Evolutionary conservation across 2,888 invertebrate genomes (phyloP).

Genomic region (Philopedon plagiatum): DNA sequence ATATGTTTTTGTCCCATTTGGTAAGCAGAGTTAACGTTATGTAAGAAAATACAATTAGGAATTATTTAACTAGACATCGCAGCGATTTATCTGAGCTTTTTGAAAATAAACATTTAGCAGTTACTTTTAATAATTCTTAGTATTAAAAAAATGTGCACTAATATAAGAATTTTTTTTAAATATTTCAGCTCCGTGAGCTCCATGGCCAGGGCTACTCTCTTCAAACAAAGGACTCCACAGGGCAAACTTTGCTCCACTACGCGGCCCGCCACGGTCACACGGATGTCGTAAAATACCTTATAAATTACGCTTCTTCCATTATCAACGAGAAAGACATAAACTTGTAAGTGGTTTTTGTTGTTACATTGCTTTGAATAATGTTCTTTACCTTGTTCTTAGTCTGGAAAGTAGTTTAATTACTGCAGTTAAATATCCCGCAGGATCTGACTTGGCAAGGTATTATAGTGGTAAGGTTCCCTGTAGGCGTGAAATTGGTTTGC

Average conservation of each 20-base stretch:
- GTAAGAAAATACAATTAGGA: too few relatives aligned
- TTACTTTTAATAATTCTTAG: too few relatives aligned
- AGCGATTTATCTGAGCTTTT: too few relatives aligned
- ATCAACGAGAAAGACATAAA: constrained; percentile 91
- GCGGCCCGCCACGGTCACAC: constrained; percentile 91
- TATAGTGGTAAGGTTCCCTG: not conserved
- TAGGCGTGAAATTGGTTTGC: too few relatives aligned
- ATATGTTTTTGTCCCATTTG: too few relatives aligned
- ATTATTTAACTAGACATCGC: too few relatives aligned
- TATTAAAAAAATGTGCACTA: too few relatives aligned
- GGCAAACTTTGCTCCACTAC: constrained; percentile 92
- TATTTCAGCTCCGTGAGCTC: constrained; percentile 82
- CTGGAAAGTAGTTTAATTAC: not conserved
- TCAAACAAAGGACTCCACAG: constrained; percentile 84
- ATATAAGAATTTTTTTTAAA: too few relatives aligned
- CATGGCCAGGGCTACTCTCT: constrained; percentile 88
- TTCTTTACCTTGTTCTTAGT: not conserved
- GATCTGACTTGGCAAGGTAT: not conserved
- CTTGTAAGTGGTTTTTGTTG: constrained; percentile 72
- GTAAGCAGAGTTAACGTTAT: too few relatives aligned
- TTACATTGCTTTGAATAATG: not conserved
- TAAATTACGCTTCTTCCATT: constrained; percentile 87
- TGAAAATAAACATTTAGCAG: too few relatives aligned
- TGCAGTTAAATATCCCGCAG: not conserved
- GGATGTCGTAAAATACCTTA: constrained; percentile 90